phyloP scores from a whole-genome alignment of 2,113 vertebrate species.

The Poeciliopsis turrubarensis region DNA sequence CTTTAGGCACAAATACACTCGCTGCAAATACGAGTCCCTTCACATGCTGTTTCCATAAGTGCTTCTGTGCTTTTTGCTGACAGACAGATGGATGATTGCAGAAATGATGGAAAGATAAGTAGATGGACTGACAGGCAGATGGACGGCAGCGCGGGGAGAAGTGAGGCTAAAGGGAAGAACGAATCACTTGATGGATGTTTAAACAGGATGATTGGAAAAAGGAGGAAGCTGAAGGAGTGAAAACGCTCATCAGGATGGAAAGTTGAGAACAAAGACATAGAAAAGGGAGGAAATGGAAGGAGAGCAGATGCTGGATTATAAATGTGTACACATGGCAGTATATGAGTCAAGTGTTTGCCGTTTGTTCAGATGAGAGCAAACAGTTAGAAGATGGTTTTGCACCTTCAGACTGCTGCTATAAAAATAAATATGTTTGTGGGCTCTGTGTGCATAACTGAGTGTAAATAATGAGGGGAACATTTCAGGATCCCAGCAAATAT shows the following conservation, averaged over 20 bases:
- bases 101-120: conserved; percentile 17
- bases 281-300: conserved; percentile 1
- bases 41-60: not conserved
- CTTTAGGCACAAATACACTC: not conserved
- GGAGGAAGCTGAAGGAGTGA: not conserved
- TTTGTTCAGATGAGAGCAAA: conserved; percentile 27
- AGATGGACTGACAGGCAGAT: conserved; percentile 6
- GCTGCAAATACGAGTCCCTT: not conserved
- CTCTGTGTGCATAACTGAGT: conserved; percentile 13
- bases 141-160: not conserved
- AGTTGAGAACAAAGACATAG: not conserved
- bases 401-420: conserved; percentile 19
- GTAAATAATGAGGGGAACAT: conserved; percentile 37
- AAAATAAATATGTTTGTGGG: conserved; percentile 1
- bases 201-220: not conserved
- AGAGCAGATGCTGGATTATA: conserved; percentile 50
- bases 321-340: conserved; percentile 29
- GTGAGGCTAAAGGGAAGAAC: conserved; percentile 5
- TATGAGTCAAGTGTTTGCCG: conserved; percentile 19
- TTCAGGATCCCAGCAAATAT: conserved; percentile 45
- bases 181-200: conserved; percentile 3
- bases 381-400: conserved; percentile 34
- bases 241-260: conserved; percentile 3
- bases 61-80: conserved; percentile 1
- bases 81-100: conserved; percentile 16